Evolutionary conservation across 2,113 vertebrate species (phyloP).

Genomic region (Pandion haliaetus): DNA sequence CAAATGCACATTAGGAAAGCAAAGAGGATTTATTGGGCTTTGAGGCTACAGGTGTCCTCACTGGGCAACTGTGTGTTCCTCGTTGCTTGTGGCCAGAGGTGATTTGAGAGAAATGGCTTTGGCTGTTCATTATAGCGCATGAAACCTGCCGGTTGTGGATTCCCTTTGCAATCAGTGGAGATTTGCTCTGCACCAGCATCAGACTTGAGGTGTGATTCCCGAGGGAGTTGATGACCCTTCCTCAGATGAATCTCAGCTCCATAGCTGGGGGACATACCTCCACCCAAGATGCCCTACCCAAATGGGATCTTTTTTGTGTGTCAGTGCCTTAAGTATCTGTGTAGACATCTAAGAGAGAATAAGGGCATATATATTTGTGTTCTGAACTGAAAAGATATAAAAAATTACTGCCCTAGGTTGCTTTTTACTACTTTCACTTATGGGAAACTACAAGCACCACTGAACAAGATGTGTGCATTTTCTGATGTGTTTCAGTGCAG

Average conservation of each 20-base stretch:
- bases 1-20: neutral
- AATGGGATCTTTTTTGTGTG: neutral
- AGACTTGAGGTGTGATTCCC: neutral
- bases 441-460: neutral
- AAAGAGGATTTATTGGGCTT: neutral
- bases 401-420: neutral
- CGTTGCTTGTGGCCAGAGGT: neutral
- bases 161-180: neutral
- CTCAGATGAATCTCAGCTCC: neutral
- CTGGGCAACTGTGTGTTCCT: neutral
- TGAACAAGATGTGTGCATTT: neutral
- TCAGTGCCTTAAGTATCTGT: neutral
- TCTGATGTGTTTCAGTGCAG: neutral
- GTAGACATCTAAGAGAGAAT: neutral
- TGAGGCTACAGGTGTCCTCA: neutral
- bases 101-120: neutral
- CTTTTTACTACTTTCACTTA: neutral
- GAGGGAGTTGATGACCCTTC: neutral
- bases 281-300: neutral
- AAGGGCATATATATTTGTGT: neutral
- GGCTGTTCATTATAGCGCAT: accelerated
- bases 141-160: neutral
- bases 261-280: neutral
- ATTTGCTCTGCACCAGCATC: neutral
- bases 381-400: neutral